A percentile compares a stretch with the other conserved stretches of the same genome.
Evolutionary conservation across 1,140 invertebrate species (phyloP).

Genomic region (Macrobrachium nipponense): DNA sequence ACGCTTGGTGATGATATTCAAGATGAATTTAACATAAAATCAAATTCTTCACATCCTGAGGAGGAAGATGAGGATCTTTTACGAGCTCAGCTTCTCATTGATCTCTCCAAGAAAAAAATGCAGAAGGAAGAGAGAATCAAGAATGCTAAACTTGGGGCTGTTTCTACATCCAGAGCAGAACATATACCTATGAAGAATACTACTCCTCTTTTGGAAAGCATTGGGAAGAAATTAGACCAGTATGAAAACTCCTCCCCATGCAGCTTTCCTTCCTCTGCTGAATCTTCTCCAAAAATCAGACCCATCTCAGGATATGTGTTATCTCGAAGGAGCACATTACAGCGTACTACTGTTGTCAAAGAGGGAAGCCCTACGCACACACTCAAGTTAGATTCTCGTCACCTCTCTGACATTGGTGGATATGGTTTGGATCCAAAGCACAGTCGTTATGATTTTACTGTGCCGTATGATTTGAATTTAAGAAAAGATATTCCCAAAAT

Average conservation of each 20-base stretch:
- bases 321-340: not conserved
- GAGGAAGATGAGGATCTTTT: slow-evolving; percentile 51
- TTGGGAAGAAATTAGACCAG: too few relatives aligned
- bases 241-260: too few relatives aligned
- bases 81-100: slow-evolving; percentile 48
- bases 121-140: not conserved
- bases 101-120: slow-evolving; percentile 34
- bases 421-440: slow-evolving; percentile 46
- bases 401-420: slow-evolving; percentile 48
- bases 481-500: slow-evolving; percentile 18
- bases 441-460: slow-evolving; percentile 34
- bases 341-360: not conserved
- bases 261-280: not conserved
- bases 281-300: not conserved
- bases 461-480: not conserved
- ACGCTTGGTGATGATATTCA: too few relatives aligned
- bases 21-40: too few relatives aligned
- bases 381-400: not conserved
- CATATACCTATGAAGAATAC: too few relatives aligned
- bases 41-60: not conserved
- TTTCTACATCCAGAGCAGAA: too few relatives aligned
- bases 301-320: not conserved
- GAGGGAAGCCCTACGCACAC: slow-evolving; percentile 38
- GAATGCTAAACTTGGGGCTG: not conserved
- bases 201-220: too few relatives aligned